These are phyloP conservation scores for Gymnothorax reevesii DNA, from an alignment of 2,797 vertebrate genomes.

Conservation along the genomic window DNA sequence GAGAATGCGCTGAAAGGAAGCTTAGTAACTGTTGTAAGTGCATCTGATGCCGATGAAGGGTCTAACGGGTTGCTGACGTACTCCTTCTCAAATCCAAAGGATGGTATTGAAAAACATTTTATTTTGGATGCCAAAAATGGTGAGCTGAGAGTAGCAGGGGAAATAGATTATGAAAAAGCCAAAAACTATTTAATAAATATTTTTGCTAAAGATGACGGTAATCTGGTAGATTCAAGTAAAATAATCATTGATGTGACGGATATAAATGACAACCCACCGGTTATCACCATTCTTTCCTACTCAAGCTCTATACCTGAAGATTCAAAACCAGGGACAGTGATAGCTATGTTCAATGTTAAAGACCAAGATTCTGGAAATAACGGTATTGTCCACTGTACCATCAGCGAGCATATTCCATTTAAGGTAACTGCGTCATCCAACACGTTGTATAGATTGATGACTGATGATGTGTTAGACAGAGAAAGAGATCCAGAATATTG, in stretches of 20 bases:
- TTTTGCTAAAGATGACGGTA: conserved; percentile 42
- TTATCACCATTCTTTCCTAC: conserved; percentile 42
- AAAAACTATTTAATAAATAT: conserved; percentile 43
- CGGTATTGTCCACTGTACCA: conserved; percentile 34
- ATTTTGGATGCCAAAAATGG: conserved; percentile 31
- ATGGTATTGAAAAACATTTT: conserved; percentile 17
- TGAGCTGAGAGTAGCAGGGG: conserved; percentile 21
- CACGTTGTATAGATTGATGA: conserved; percentile 41
- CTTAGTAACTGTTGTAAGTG: conserved; percentile 52
- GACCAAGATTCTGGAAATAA: conserved; percentile 43
- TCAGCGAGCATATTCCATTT: conserved; percentile 31
- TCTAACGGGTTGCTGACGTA: conserved; percentile 59
- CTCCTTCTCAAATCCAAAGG: conserved; percentile 57
- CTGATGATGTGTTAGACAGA: conserved; percentile 45
- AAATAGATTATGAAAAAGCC: conserved; percentile 46
- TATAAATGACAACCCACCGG: conserved; percentile 42
- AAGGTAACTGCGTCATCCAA: conserved; percentile 33
- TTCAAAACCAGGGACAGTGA: conserved; percentile 30
- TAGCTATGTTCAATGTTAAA: conserved; percentile 45
- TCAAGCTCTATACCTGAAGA: conserved; percentile 64
- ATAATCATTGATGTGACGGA: conserved; percentile 35
- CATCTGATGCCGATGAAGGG: conserved; percentile 59
- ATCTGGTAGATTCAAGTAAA: conserved; percentile 34
- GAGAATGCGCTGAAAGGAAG: conserved; percentile 50
- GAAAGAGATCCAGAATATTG: conserved; percentile 43